Base-by-base conservation (phyloP, 2,888 invertebrate genomes). In the Digitonthophagus gazella region DNA sequence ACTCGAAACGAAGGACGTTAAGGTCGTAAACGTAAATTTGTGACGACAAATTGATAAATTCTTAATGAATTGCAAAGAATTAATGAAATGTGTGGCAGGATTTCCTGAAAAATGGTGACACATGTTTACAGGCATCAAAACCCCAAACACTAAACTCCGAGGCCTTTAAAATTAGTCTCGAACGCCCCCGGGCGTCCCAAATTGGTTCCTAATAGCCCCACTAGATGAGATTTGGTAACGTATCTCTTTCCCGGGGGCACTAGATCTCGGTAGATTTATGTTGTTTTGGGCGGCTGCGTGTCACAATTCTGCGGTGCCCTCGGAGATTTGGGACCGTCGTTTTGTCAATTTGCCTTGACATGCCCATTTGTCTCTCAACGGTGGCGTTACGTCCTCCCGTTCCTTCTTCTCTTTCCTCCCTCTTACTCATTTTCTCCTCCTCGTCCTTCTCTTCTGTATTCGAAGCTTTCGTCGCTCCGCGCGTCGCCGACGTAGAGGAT, bases 251-350 rank as follows among this genome's bases (percentile, higher is more conserved):
- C 19, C 16, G 20, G 65, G 18, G 22, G 67, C 56, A 18, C 54
- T 19, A 55, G 19, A 20, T 54, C 22, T 15, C 64, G 18, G 16
- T 58, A 69, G 71, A 71, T 71, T 71, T 71, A 71, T 71, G 63
- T 69, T 71, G 71, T 71, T 71, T 71, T 69, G 44, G 67, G 67
- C 63, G 68, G 66, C 66, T 61, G 61, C 28, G 71, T 71, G 71
- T 68, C 71, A 71, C 71, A 69, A 67, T 69, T 44, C 65, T 71
- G 71, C 64, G 71, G 71, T 71, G 64, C 67, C 67, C 28, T 44
- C 67, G 65, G 71, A 69, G 71, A 69, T 71, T 71, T 69, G 71
- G 71, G 69, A 69, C 54, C 69, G 71, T 71, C 65, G 69, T 71
- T 69, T 69, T 69, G 68, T 71, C 71, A 67, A 71, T 71, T 69